These are phyloP conservation scores for Aphodius granarius DNA, from an alignment of 2,888 invertebrate species.

Conservation along the genomic window DNA sequence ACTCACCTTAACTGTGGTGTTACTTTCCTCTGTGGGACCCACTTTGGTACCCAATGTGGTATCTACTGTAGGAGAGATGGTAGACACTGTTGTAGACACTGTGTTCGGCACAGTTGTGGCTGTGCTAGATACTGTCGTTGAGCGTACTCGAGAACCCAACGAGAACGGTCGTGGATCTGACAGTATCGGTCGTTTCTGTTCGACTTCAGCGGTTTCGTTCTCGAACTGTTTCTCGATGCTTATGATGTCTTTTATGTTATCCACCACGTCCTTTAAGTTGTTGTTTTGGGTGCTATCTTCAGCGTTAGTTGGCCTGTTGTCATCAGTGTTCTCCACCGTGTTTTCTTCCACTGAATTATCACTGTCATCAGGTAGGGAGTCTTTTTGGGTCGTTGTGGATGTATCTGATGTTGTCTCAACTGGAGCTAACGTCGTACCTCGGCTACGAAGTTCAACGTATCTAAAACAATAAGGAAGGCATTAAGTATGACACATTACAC, in stretches of 20 bases:
- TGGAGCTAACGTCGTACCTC: constrained; percentile 19
- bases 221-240: not conserved
- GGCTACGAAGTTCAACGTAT: constrained; percentile 32
- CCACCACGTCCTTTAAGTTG: not conserved
- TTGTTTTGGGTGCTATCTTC: not conserved
- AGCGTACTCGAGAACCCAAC: constrained; percentile 32
- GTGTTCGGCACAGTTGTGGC: too few species aligned
- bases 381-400: not conserved
- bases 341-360: constrained; percentile 22
- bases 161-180: constrained; percentile 48
- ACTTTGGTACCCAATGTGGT: too few species aligned
- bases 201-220: not conserved
- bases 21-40: constrained; percentile 35
- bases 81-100: too few species aligned
- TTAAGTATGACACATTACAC: not conserved
- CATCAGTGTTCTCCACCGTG: constrained; percentile 15
- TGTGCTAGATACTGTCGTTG: constrained; percentile 31
- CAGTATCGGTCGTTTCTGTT: constrained; percentile 38
- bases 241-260: constrained; percentile 2
- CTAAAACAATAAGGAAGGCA: constrained; percentile 19
- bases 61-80: too few species aligned
- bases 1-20: constrained; percentile 33
- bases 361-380: constrained; percentile 1
- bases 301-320: constrained; percentile 2
- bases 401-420: not conserved